phyloP scores from a whole-genome alignment of 2,797 vertebrate genomes.

The Gymnothorax javanicus region DNA sequence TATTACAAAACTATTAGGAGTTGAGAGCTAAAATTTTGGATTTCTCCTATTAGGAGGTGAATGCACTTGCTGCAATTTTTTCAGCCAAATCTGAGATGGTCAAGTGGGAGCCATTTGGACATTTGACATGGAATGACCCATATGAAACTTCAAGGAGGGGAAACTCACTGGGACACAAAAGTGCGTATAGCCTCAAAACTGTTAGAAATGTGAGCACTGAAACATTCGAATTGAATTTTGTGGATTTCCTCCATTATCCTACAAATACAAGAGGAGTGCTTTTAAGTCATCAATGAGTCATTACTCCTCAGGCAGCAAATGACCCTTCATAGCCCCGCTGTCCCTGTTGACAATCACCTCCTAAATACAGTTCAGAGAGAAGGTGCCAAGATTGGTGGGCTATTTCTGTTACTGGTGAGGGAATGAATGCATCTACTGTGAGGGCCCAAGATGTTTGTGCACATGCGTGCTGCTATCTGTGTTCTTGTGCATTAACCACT shows the following conservation, averaged over 20 bases:
- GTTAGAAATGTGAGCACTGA: not conserved
- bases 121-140: too few relatives aligned
- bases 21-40: too few relatives aligned
- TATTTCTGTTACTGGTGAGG: slow-evolving; percentile 19
- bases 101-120: too few relatives aligned
- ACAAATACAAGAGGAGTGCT: not conserved
- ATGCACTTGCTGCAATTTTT: too few relatives aligned
- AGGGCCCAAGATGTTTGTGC: not conserved
- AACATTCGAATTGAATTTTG: not conserved
- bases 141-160: not conserved
- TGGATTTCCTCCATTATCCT: not conserved
- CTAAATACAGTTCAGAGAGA: slow-evolving; percentile 13
- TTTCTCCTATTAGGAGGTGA: too few relatives aligned
- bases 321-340: not conserved
- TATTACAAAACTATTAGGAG: too few relatives aligned
- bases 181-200: not conserved
- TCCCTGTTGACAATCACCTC: slow-evolving; percentile 16
- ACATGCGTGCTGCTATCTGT: slow-evolving; percentile 31
- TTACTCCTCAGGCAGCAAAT: slow-evolving; percentile 10
- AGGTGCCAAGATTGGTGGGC: slow-evolving; percentile 9
- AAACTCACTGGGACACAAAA: not conserved
- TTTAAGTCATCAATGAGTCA: not conserved
- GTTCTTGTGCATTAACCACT: slow-evolving; percentile 43
- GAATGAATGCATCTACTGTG: slow-evolving; percentile 10
- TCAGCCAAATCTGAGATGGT: too few relatives aligned